A percentile compares a stretch with the other conserved stretches of the same genome.
phyloP scores from a whole-genome alignment of 2,888 invertebrate genomes.

The Sycophila texana region DNA sequence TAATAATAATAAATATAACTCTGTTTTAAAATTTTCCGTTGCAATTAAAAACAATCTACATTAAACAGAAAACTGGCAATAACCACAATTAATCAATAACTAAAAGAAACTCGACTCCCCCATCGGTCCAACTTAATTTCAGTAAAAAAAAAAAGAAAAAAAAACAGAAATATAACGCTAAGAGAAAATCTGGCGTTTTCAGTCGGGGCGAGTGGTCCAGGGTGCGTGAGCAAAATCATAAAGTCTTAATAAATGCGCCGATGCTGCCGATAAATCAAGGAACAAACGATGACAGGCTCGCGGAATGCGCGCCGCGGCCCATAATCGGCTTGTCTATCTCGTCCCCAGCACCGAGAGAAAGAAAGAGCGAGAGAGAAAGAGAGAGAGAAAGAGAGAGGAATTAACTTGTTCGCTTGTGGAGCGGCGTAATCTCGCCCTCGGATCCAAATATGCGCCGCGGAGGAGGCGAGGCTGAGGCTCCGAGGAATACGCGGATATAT shows the following conservation, averaged over 20 bases:
- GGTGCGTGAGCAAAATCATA: slow-evolving; percentile 17
- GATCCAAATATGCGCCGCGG: slow-evolving; percentile 60
- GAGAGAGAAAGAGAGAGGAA: slow-evolving; percentile 49
- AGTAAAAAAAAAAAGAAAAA: no score
- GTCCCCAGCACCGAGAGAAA: no score
- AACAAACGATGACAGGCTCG: slow-evolving; percentile 33
- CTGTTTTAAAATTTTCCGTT: no score
- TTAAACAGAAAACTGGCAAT: no score
- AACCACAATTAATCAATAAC: no score
- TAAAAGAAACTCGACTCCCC: no score
- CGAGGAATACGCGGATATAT: neutral
- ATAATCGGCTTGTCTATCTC: slow-evolving; percentile 53
- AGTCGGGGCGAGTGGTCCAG: neutral
- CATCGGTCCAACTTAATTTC: no score
- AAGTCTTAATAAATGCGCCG: slow-evolving; percentile 32
- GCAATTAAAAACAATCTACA: no score
- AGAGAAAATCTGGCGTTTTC: neutral
- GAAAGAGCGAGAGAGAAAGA: neutral
- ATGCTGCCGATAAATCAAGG: slow-evolving; percentile 40
- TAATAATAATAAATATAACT: no score
- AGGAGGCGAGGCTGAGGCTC: no score
- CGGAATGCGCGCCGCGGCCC: neutral
- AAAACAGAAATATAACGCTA: no score
- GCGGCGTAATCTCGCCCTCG: slow-evolving; percentile 61
- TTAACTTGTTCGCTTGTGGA: slow-evolving; percentile 66